These are phyloP conservation scores for Eupristina koningsbergeri DNA, from an alignment of 1,140 invertebrate genomes.

Conservation along the genomic window DNA sequence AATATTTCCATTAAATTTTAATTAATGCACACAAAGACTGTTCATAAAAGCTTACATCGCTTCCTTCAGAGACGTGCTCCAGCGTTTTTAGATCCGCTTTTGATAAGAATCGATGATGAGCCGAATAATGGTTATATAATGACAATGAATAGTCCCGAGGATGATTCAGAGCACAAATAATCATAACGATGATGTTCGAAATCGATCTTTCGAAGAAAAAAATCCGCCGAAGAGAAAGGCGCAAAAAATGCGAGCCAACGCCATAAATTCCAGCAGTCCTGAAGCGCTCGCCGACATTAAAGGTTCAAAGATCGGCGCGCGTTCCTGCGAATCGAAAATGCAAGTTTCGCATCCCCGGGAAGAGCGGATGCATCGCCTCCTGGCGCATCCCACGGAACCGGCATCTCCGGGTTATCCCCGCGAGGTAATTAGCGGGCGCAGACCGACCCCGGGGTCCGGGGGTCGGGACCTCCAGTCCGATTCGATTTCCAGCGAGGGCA, in stretches of 20 bases:
- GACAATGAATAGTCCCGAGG: not conserved
- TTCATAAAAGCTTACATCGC: too few species aligned
- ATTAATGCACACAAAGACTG: too few species aligned
- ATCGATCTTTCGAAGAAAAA: not conserved
- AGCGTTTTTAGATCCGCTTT: not conserved
- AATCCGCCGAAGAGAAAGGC: not conserved
- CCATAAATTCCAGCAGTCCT: not conserved
- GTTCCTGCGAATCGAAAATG: too few species aligned
- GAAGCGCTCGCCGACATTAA: too few species aligned
- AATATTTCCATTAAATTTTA: too few species aligned
- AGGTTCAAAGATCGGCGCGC: too few species aligned
- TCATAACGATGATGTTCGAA: not conserved
- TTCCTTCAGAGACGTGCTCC: not conserved
- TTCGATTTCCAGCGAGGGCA: slow-evolving; percentile 26
- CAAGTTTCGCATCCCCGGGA: too few species aligned
- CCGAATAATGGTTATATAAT: not conserved
- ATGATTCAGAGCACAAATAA: not conserved
- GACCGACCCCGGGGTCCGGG: not conserved
- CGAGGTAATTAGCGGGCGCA: not conserved
- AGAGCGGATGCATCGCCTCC: too few species aligned
- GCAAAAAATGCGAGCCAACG: not conserved
- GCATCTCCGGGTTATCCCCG: not conserved
- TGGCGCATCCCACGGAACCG: too few species aligned
- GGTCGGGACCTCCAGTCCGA: not conserved
- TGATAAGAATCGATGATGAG: not conserved